These are phyloP conservation scores for Bolborhynchus lineola DNA, from an alignment of 2,113 vertebrate species.

Conservation along the genomic window DNA sequence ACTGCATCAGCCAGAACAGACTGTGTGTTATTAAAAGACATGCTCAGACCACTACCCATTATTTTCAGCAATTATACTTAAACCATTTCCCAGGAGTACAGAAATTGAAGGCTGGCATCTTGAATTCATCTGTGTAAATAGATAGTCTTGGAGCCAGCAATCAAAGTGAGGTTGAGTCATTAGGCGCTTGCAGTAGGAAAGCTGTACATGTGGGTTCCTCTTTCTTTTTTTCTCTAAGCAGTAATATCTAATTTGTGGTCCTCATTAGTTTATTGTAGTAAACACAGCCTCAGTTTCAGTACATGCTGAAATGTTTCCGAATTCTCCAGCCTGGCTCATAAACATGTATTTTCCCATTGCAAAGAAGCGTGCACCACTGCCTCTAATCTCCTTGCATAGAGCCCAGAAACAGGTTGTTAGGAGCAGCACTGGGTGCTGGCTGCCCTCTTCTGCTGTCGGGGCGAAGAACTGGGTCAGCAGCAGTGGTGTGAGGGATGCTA, in stretches of 20 bases:
- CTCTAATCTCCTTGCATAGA: rapidly evolving
- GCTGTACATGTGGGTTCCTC: neutral
- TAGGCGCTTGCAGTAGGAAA: neutral
- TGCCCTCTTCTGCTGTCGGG: rapidly evolving
- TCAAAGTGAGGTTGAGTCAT: neutral
- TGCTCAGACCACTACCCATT: neutral
- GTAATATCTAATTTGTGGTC: neutral
- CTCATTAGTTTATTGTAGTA: neutral
- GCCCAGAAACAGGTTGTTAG: neutral
- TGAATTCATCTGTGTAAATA: neutral
- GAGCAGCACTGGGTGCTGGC: rapidly evolving
- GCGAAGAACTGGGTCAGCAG: neutral
- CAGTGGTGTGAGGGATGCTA: rapidly evolving
- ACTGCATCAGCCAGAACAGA: neutral
- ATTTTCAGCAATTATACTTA: neutral
- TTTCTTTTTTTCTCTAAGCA: neutral
- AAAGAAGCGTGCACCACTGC: neutral
- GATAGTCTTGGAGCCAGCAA: neutral
- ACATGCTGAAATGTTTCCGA: neutral
- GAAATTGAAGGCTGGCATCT: neutral
- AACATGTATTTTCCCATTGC: neutral
- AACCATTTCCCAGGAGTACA: neutral
- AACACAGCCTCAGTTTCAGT: neutral
- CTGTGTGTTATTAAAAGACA: neutral
- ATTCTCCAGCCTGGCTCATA: neutral